Percentiles rank a stretch among this genome's conserved stretches.
phyloP scores from a whole-genome alignment of 2,797 vertebrate genomes.

The Sebastes minor region DNA sequence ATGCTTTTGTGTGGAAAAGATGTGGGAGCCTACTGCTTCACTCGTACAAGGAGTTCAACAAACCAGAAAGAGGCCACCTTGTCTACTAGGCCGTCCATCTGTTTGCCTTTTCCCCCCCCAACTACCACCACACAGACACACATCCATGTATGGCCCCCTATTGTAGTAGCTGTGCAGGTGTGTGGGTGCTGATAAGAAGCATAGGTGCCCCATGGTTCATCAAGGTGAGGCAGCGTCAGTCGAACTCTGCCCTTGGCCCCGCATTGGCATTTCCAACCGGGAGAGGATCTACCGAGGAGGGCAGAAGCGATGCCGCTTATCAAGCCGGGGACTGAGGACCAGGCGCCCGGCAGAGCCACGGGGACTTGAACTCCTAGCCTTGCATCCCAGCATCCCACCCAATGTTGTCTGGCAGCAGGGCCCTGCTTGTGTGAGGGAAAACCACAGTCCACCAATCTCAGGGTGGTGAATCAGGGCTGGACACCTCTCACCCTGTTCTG shows the following conservation, averaged over 20 bases:
- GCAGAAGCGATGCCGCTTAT: conserved; percentile 67
- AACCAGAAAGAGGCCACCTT: neutral
- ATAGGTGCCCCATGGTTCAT: conserved; percentile 66
- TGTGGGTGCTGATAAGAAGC: conserved; percentile 77
- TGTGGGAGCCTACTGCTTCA: neutral
- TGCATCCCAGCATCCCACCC: conserved; percentile 20
- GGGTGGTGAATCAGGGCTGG: conserved; percentile 31
- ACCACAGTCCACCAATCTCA: conserved; percentile 38
- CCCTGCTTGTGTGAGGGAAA: conserved; percentile 34
- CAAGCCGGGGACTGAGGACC: conserved; percentile 52
- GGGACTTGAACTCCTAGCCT: conserved; percentile 53
- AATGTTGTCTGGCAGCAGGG: conserved; percentile 36
- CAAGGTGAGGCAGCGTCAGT: conserved; percentile 58
- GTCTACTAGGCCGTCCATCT: neutral
- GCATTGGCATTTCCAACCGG: conserved; percentile 76
- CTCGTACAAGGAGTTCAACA: neutral
- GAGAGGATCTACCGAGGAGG: conserved; percentile 31
- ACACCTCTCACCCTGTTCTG: conserved; percentile 61
- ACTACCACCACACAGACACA: conserved; percentile 26
- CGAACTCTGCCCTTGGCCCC: conserved; percentile 63
- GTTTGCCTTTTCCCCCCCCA: neutral
- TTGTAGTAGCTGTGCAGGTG: conserved; percentile 79
- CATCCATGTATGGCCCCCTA: conserved; percentile 36
- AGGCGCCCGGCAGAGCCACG: conserved; percentile 49
- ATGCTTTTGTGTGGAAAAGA: neutral